Conservation (phyloP, 2,888 invertebrate species). For the Pterostichus niger region DNA sequence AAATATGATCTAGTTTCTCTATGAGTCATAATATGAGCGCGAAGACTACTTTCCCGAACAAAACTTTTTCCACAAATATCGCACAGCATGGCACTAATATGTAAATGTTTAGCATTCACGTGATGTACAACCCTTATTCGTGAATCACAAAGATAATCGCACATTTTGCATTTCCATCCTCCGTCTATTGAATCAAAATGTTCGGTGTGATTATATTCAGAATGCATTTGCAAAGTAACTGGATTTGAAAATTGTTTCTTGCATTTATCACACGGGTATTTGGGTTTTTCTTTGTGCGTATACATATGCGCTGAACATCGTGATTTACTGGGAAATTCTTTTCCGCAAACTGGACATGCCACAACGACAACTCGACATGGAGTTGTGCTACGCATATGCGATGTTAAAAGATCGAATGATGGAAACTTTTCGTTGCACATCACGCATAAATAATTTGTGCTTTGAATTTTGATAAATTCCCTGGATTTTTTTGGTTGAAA, state of each 20-base stretch:
- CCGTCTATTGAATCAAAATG: conserved; percentile 69
- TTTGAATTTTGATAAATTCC: conserved; percentile 60
- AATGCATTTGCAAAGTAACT: conserved; percentile 47
- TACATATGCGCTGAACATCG: conserved; percentile 66
- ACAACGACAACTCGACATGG: conserved; percentile 49
- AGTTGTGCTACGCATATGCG: conserved; percentile 63
- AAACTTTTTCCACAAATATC: conserved; percentile 76
- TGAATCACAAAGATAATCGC: conserved; percentile 58
- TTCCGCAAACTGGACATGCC: conserved; percentile 57
- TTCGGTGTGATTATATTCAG: conserved; percentile 60
- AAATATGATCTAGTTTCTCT: conserved; percentile 70
- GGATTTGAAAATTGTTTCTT: conserved; percentile 63
- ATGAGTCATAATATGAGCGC: conserved; percentile 75
- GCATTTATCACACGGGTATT: conserved; percentile 67
- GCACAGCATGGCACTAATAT: conserved; percentile 72
- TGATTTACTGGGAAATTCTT: conserved; percentile 67
- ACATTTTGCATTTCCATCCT: conserved; percentile 68
- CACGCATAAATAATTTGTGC: conserved; percentile 67
- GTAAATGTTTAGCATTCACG: conserved; percentile 68
- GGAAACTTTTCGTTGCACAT: conserved; percentile 67
- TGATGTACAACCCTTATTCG: conserved; percentile 68
- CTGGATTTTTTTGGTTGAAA: conserved; percentile 24
- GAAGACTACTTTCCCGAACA: conserved; percentile 69
- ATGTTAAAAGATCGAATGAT: conserved; percentile 61
- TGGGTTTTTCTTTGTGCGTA: conserved; percentile 68